phyloP scores from a whole-genome alignment of 2,797 vertebrate genomes.

The Malacoctenus gilli region DNA sequence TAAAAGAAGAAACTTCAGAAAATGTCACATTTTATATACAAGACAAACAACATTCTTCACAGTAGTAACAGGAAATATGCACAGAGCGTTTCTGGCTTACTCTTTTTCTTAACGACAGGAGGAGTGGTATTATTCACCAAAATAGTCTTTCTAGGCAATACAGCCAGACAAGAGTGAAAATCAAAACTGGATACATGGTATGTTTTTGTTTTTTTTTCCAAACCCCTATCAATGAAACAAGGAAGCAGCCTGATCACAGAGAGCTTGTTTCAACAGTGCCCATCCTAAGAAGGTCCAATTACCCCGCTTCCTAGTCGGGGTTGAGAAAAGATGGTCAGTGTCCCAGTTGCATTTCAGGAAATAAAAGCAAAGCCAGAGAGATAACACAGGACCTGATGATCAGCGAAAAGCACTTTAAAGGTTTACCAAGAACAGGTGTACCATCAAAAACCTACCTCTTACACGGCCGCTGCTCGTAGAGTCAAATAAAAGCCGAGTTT shows the following conservation, averaged over 20 bases:
- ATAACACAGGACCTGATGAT: constrained; percentile 15
- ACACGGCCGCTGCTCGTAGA: constrained; percentile 34
- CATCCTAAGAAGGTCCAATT: constrained; percentile 51
- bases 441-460: constrained; percentile 20
- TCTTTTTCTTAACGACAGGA: not conserved
- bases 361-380: constrained; percentile 39
- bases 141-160: not conserved
- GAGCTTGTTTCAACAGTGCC: constrained; percentile 17
- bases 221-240: not conserved
- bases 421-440: constrained; percentile 1
- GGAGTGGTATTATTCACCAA: not conserved
- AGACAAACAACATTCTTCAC: too few species aligned
- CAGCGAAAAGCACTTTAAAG: constrained; percentile 24
- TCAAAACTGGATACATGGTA: not conserved
- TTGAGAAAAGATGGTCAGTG: constrained; percentile 27
- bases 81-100: too few species aligned
- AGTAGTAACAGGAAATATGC: too few species aligned
- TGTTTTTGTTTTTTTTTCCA: constrained; percentile 8
- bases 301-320: constrained; percentile 25
- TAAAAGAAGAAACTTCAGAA: not conserved
- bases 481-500: constrained; percentile 40
- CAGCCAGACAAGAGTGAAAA: not conserved
- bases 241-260: not conserved
- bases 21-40: not conserved
- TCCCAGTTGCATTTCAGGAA: constrained; percentile 32